These are phyloP conservation scores for Jaculus jaculus DNA, from an alignment of 2,113 vertebrate genomes.

Conservation along the genomic window DNA sequence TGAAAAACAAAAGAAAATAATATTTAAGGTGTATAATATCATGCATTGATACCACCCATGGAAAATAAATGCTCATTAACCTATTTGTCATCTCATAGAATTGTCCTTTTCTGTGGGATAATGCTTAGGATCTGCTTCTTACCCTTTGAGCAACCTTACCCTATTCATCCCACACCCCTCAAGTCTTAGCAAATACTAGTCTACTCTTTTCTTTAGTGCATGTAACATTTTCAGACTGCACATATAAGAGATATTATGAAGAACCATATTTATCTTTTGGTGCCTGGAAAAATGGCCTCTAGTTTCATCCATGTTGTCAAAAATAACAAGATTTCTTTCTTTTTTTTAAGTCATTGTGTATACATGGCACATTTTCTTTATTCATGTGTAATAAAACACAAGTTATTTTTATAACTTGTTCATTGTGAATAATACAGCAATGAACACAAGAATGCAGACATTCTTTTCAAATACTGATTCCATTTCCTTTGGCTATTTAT, in stretches of 20 bases:
- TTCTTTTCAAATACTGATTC: background rate
- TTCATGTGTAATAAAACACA: background rate
- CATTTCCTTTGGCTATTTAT: background rate
- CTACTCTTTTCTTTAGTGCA: background rate
- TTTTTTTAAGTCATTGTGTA: background rate
- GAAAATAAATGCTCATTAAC: background rate
- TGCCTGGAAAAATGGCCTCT: background rate
- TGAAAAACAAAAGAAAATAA: background rate
- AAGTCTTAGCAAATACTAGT: background rate
- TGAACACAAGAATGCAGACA: background rate
- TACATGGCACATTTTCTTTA: background rate
- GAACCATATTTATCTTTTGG: background rate
- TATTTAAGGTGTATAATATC: background rate
- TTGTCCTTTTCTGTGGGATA: background rate
- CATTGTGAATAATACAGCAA: background rate
- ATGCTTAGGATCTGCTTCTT: background rate
- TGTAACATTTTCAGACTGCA: background rate
- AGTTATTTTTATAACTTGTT: background rate
- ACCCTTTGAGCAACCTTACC: background rate
- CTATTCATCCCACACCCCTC: background rate
- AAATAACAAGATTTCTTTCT: background rate
- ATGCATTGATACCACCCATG: background rate
- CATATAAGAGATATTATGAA: background rate
- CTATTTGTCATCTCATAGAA: background rate
- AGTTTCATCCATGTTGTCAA: background rate